Base-by-base conservation (phyloP, 2,113 vertebrate genomes). In the Leptobrachium ailaonicum region DNA sequence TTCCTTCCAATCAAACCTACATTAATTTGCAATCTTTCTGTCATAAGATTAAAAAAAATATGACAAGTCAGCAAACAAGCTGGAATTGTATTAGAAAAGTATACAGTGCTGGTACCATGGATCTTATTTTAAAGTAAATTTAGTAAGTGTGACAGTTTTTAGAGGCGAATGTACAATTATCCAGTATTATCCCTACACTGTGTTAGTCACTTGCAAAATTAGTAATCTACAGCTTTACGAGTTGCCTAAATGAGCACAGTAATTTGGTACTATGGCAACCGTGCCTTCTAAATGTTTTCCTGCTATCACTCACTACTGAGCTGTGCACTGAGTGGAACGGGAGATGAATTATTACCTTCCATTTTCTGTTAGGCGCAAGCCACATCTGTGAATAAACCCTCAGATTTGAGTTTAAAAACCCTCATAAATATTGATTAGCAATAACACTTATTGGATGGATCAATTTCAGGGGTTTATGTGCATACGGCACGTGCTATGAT, bases 131-230 rank as follows among this genome's bases (percentile, higher is more conserved):
- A 60, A 66, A 69, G 63, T 81, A 75, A 67, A 75, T 81, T 75
- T 81, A 81, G 79, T 69, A 81, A 81, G 71, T 81, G 79, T 73
- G 78, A 67, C 78, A 80, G 63, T 81, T 80, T 80, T 81, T 81
- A 75, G 79, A 67, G 73, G 71, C 78, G 73, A 73, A 81, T 75
- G 71, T 81, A 75, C 79, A 81, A 81, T 81, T 75, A 81, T 75
- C 72, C 72, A 62, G 72, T 69, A 81, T 81, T 75, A 81, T 75
- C 79, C 62, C 79, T 69, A 63, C 41, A 63, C 64, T 20, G 79
- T 62, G 71, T 74, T 81, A 81, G 79, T 81, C 79, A 81, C 71
- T 81, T 81, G 71, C 73, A 81, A 81, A 81, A 81, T 81, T 75
- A 81, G 79, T 81, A 74, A 81, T 75, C 79, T 75, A 41, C 72